Evolutionary conservation across 2,797 vertebrate species (phyloP).

Genomic region (Synaphobranchus kaupii): DNA sequence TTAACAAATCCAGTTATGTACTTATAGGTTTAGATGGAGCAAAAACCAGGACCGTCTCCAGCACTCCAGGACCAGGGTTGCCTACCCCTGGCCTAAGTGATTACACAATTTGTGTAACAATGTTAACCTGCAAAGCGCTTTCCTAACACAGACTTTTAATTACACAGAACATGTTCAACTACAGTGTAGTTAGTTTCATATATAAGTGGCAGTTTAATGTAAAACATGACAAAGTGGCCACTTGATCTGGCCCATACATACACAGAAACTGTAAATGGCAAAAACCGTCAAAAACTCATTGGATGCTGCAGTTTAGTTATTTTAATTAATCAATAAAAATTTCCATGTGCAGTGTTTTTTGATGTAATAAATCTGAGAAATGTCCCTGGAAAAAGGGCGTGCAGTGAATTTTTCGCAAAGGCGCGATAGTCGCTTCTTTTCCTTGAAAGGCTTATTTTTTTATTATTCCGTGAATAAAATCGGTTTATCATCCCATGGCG

Average conservation of each 20-base stretch:
- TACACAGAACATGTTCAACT: not conserved
- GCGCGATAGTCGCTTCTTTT: not conserved
- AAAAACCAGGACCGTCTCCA: too few relatives aligned
- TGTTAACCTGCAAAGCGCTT: not conserved
- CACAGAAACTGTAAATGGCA: slow-evolving; percentile 1
- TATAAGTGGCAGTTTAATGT: not conserved
- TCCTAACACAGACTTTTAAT: not conserved
- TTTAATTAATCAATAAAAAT: not conserved
- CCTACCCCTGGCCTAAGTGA: not conserved
- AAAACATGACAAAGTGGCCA: not conserved
- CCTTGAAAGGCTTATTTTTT: not conserved
- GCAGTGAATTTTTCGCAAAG: not conserved
- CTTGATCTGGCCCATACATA: not conserved
- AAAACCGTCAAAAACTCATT: not conserved
- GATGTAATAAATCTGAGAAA: not conserved
- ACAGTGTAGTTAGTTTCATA: not conserved
- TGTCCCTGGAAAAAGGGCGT: not conserved
- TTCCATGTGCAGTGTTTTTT: not conserved
- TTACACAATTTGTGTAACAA: not conserved
- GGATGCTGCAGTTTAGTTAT: not conserved
- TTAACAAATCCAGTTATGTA: too few relatives aligned
- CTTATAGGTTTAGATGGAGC: too few relatives aligned
- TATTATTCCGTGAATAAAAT: slow-evolving; percentile 3
- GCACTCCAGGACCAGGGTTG: too few relatives aligned
- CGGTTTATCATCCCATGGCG: too few relatives aligned